These are phyloP conservation scores for Neodiprion lecontei DNA, from an alignment of 1,140 invertebrate genomes.

Conservation along the genomic window DNA sequence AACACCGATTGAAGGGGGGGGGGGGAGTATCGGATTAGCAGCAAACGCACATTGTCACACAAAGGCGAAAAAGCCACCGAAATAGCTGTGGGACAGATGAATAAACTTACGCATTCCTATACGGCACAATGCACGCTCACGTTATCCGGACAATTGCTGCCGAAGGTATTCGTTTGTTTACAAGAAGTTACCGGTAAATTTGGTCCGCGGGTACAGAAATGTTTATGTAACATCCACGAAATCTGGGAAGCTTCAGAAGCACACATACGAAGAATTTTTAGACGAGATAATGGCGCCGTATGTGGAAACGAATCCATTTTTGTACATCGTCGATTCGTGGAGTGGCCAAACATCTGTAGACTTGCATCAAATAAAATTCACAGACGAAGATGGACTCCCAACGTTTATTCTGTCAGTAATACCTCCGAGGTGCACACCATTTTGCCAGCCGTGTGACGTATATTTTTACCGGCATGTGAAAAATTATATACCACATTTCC, in stretches of 20 bases:
- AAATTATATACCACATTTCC: conserved; percentile 14
- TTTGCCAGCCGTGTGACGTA: conserved; percentile 25
- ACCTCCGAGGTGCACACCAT: conserved; percentile 17
- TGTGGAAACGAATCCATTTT: background rate
- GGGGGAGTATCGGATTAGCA: conserved; percentile 9
- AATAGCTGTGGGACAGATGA: background rate
- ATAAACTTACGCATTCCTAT: conserved; percentile 26
- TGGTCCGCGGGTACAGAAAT: conserved; percentile 6
- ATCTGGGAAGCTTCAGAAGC: conserved; percentile 11
- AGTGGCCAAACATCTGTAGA: conserved; percentile 13
- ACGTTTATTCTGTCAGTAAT: conserved; percentile 15
- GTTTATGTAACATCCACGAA: background rate
- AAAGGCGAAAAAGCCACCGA: conserved; percentile 18
- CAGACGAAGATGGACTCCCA: conserved; percentile 2
- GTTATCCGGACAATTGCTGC: conserved; percentile 24
- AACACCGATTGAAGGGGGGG: background rate
- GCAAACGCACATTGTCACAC: conserved; percentile 6
- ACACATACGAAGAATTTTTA: conserved; percentile 15
- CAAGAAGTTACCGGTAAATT: conserved; percentile 27
- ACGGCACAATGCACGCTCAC: conserved; percentile 24
- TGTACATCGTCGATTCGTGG: conserved; percentile 23
- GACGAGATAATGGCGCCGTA: conserved; percentile 5
- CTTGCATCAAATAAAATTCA: background rate
- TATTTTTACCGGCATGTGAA: conserved; percentile 23
- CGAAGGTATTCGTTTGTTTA: conserved; percentile 25